These are phyloP conservation scores for Anoncus sp. DNA, from an alignment of 2,888 invertebrate species.

Conservation along the genomic window DNA sequence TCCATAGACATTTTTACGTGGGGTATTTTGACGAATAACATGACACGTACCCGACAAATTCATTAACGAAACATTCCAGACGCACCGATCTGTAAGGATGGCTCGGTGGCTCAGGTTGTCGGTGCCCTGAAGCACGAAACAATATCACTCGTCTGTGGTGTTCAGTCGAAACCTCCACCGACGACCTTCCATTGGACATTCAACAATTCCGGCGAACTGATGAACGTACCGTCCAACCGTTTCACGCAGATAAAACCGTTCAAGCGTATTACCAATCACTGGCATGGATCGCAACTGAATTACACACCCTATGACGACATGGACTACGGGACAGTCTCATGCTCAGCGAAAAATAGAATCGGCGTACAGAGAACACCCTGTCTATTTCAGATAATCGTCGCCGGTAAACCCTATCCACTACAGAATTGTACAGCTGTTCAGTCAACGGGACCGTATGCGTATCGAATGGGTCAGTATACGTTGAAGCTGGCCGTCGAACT, in stretches of 20 bases:
- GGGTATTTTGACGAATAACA: background rate
- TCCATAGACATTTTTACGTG: background rate
- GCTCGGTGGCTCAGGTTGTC: conserved; percentile 90
- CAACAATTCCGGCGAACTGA: conserved; percentile 95
- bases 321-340: conserved; percentile 95
- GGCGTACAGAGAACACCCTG: conserved; percentile 94
- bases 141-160: conserved; percentile 92
- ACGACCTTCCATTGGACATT: conserved; percentile 96
- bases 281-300: conserved; percentile 89
- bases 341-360: conserved; percentile 93
- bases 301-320: conserved; percentile 94
- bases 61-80: conserved; percentile 65
- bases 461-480: conserved; percentile 78
- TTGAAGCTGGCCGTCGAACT: background rate
- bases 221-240: conserved; percentile 89
- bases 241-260: conserved; percentile 81
- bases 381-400: conserved; percentile 93
- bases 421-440: conserved; percentile 92
- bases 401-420: conserved; percentile 94
- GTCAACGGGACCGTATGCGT: conserved; percentile 78
- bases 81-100: conserved; percentile 83
- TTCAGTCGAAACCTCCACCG: conserved; percentile 93
- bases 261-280: conserved; percentile 82
- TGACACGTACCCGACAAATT: no score
- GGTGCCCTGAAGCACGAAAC: conserved; percentile 96